Percentiles rank a stretch among this genome's conserved stretches.
Conservation (phyloP, 2,888 invertebrate species). For the Lochmaea capreae region DNA sequence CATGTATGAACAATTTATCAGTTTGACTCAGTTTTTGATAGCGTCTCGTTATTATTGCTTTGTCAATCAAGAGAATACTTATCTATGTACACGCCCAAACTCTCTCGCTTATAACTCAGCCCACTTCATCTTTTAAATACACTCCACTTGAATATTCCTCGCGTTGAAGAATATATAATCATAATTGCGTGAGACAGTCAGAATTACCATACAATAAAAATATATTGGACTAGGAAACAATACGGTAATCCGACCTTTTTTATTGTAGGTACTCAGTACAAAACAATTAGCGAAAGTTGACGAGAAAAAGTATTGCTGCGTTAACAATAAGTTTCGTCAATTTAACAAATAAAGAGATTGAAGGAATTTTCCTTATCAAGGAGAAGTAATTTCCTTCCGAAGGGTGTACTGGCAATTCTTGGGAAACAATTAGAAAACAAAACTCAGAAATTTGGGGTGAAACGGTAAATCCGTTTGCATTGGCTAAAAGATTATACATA, state of each 20-base stretch:
- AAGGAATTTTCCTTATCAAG: too few relatives aligned
- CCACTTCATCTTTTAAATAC: background rate
- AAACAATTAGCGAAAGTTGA: background rate
- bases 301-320: too few relatives aligned
- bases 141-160: background rate
- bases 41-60: background rate
- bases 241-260: background rate
- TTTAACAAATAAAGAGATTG: too few relatives aligned
- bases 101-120: background rate
- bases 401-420: too few relatives aligned
- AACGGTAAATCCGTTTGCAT: too few relatives aligned
- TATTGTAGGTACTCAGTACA: background rate
- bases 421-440: too few relatives aligned
- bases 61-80: background rate
- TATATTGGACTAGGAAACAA: background rate
- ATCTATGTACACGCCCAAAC: background rate
- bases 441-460: too few relatives aligned
- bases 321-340: too few relatives aligned
- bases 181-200: background rate
- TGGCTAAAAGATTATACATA: too few relatives aligned
- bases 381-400: too few relatives aligned
- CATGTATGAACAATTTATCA: background rate
- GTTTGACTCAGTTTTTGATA: background rate
- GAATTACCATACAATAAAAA: slow-evolving; percentile 1
- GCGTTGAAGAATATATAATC: background rate